Conservation (phyloP, 2,888 invertebrate species). For the Napeogenes sylphis region DNA sequence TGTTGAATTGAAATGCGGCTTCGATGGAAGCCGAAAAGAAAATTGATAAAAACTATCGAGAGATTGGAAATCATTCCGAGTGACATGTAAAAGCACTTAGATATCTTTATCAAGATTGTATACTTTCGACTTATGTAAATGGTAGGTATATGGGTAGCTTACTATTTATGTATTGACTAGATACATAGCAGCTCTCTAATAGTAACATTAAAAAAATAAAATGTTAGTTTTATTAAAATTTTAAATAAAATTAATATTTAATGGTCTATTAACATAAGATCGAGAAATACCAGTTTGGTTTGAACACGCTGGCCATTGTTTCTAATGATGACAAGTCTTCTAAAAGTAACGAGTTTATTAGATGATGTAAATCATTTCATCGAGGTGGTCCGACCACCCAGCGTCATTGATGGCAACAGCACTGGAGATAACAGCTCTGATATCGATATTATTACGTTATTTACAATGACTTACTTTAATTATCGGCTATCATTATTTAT, state of each 20-base stretch:
- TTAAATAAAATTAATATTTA: slow-evolving; percentile 1
- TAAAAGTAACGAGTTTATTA: slow-evolving; percentile 40
- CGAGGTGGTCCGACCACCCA: slow-evolving; percentile 62
- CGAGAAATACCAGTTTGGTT: background rate
- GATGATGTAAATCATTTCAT: slow-evolving; percentile 37
- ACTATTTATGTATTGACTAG: background rate
- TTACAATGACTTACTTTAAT: slow-evolving; percentile 49
- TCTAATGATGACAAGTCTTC: slow-evolving; percentile 18
- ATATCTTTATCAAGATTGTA: slow-evolving; percentile 7
- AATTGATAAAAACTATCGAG: slow-evolving; percentile 26
- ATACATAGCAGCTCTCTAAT: too few relatives aligned
- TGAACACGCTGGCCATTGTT: slow-evolving; percentile 15
- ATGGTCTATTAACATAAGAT: background rate
- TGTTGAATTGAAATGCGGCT: slow-evolving; percentile 26
- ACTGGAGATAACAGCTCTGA: slow-evolving; percentile 53
- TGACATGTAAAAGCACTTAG: slow-evolving; percentile 19
- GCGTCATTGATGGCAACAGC: slow-evolving; percentile 53
- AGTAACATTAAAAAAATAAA: background rate
- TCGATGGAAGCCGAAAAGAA: slow-evolving; percentile 20
- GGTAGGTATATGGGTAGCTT: too few relatives aligned
- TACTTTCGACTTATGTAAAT: background rate
- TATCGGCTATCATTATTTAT: slow-evolving; percentile 39
- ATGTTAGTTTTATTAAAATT: background rate
- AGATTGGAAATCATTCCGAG: slow-evolving; percentile 21
- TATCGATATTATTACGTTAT: slow-evolving; percentile 63